Conservation (phyloP, 2,888 invertebrate genomes). For the Congeria kusceri region DNA sequence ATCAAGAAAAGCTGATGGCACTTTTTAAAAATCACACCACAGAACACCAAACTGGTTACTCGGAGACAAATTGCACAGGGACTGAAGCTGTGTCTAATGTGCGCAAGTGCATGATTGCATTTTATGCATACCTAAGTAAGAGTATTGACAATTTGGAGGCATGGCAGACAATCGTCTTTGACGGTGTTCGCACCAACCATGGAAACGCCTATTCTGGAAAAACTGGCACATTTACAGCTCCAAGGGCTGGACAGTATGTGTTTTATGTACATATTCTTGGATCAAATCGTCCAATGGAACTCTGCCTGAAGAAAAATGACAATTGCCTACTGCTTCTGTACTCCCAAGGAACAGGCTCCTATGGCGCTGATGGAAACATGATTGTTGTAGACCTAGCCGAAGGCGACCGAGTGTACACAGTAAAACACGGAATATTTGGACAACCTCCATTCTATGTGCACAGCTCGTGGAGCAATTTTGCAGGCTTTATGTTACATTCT, state of each 20-base stretch:
- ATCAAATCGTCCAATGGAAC: not conserved
- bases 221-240: slow-evolving; percentile 3
- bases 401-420: not conserved
- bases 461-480: not conserved
- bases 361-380: slow-evolving; percentile 8
- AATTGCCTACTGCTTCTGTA: not conserved
- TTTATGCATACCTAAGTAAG: not conserved
- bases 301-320: not conserved
- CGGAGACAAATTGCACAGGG: too few species aligned
- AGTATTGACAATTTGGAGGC: slow-evolving; percentile 1
- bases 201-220: slow-evolving; percentile 4
- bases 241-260: not conserved
- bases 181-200: not conserved
- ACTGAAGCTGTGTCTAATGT: too few species aligned
- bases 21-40: too few species aligned
- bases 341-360: not conserved
- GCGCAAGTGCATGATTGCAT: not conserved
- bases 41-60: too few species aligned
- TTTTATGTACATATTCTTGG: slow-evolving; percentile 10
- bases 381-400: slow-evolving; percentile 8
- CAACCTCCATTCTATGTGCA: slow-evolving; percentile 6
- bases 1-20: too few species aligned
- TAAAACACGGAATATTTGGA: not conserved
- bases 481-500: slow-evolving; percentile 3
- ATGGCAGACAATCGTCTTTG: slow-evolving; percentile 13